phyloP scores from a whole-genome alignment of 2,113 vertebrate species.

The Bubo scandiacus region DNA sequence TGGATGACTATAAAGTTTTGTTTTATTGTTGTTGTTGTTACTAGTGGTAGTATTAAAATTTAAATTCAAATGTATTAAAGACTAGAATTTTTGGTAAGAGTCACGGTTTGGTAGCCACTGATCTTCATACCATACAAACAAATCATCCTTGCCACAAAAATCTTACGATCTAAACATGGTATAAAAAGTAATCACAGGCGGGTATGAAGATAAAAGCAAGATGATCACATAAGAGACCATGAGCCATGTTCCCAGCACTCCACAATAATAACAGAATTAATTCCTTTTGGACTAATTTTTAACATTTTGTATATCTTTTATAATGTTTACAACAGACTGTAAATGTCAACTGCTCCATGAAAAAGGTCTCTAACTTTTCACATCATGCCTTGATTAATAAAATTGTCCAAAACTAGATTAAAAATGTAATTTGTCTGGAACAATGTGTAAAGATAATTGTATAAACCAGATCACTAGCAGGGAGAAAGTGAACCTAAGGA shows the following conservation, averaged over 20 bases:
- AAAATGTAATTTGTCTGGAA: background rate
- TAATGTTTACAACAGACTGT: background rate
- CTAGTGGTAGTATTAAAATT: background rate
- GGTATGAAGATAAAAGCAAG: background rate
- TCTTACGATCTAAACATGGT: background rate
- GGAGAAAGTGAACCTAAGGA: background rate
- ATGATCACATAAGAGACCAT: background rate
- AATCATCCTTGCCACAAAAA: background rate
- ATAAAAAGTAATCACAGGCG: background rate
- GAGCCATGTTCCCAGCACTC: background rate
- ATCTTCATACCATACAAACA: background rate
- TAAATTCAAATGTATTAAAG: background rate
- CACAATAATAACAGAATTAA: background rate
- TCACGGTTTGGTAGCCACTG: background rate
- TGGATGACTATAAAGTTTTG: background rate
- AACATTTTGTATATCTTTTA: background rate
- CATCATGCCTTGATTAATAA: background rate
- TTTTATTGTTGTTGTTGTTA: no score
- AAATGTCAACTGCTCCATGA: background rate
- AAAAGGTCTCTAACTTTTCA: background rate
- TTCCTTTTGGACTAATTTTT: background rate
- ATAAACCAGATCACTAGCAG: background rate
- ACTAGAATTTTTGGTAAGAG: background rate
- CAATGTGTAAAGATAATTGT: background rate
- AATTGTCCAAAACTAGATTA: background rate